Percentiles rank a stretch among this genome's conserved stretches.
Conservation (phyloP, 2,113 vertebrate species). For the Nanorana parkeri region DNA sequence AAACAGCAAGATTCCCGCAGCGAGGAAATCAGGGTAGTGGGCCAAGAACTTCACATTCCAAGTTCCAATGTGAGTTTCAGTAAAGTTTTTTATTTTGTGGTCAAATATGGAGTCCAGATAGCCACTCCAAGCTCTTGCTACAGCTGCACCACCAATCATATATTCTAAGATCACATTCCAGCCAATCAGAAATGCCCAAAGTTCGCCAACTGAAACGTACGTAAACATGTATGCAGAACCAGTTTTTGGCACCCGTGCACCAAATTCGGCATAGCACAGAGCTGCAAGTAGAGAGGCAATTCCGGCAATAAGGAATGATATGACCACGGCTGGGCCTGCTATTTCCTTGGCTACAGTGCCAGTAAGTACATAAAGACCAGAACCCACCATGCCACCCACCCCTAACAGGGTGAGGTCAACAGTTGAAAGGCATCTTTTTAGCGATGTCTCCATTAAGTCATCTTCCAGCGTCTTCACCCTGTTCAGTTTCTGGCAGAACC, state of each 20-base stretch:
- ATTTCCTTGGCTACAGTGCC: conserved; percentile 92
- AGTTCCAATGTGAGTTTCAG: conserved; percentile 81
- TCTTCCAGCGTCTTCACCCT: conserved; percentile 90
- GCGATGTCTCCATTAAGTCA: conserved; percentile 87
- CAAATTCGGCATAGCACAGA: conserved; percentile 94
- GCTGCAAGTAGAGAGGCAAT: conserved; percentile 90
- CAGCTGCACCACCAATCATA: conserved; percentile 90
- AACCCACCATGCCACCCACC: conserved; percentile 93
- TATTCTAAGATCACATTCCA: conserved; percentile 96
- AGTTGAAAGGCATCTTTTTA: conserved; percentile 89
- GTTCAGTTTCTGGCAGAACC: conserved; percentile 88
- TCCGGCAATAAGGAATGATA: conserved; percentile 88
- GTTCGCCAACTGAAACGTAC: conserved; percentile 90
- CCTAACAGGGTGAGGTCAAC: conserved; percentile 89
- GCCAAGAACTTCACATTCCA: conserved; percentile 91
- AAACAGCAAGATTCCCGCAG: conserved; percentile 82
- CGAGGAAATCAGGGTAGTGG: conserved; percentile 88
- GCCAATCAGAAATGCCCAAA: conserved; percentile 97
- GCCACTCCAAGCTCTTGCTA: conserved; percentile 93
- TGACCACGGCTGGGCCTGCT: conserved; percentile 83
- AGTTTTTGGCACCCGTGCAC: conserved; percentile 89
- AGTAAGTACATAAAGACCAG: conserved; percentile 91
- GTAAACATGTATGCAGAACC: conserved; percentile 98
- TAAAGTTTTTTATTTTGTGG: conserved; percentile 91
- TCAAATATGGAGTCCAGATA: conserved; percentile 94